These are phyloP conservation scores for Bombus affinis DNA, from an alignment of 1,140 invertebrate genomes.

Conservation along the genomic window DNA sequence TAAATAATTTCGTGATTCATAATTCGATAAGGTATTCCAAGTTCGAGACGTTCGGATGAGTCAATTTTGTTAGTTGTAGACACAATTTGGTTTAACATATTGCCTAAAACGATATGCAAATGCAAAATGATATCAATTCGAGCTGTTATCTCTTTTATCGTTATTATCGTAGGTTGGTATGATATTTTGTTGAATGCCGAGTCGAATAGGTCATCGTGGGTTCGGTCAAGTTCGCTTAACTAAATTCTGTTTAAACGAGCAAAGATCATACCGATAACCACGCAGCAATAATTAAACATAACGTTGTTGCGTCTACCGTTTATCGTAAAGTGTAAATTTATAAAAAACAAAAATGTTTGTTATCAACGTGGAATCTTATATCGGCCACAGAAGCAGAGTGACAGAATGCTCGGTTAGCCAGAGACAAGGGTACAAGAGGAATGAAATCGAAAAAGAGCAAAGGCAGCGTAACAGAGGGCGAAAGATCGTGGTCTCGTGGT, in stretches of 20 bases:
- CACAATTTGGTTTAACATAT: too few species aligned
- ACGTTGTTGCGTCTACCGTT: not conserved
- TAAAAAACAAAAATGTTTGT: too few species aligned
- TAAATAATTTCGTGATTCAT: not conserved
- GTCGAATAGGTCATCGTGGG: not conserved
- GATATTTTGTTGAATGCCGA: not conserved
- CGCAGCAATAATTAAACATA: not conserved
- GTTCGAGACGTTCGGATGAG: not conserved
- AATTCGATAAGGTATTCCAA: not conserved
- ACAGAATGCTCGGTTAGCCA: not conserved
- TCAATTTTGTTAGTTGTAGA: not conserved
- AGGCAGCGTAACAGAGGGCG: not conserved
- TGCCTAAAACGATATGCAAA: not conserved
- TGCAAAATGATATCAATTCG: not conserved
- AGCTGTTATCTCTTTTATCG: not conserved
- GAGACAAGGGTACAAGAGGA: not conserved
- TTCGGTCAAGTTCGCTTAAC: not conserved
- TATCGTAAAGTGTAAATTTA: not conserved
- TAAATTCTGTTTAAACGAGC: not conserved
- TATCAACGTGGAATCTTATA: too few species aligned
- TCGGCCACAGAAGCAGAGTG: not conserved
- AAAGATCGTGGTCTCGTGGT: slow-evolving; percentile 40
- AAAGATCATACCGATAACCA: not conserved
- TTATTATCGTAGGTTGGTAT: not conserved
- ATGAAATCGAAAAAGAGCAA: slow-evolving; percentile 7